Conservation (phyloP, 2,888 invertebrate genomes). For the Orchesellides sinensis region DNA sequence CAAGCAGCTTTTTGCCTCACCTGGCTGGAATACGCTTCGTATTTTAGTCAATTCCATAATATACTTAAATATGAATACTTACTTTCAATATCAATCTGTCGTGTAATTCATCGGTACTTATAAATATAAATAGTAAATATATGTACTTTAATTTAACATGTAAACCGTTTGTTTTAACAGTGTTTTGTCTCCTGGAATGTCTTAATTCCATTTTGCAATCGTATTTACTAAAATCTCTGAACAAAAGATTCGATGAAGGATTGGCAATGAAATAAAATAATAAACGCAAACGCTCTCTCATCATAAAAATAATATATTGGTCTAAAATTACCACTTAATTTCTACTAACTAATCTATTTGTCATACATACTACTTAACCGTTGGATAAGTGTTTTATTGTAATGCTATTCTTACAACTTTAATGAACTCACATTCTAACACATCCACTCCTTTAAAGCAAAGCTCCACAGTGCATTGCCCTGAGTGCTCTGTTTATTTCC, state of each 20-base stretch:
- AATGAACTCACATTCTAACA: neutral
- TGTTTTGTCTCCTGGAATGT: too few relatives aligned
- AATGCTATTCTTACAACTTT: neutral
- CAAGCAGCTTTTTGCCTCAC: too few relatives aligned
- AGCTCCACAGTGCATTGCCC: neutral
- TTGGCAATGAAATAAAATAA: neutral
- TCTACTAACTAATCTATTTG: neutral
- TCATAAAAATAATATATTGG: neutral
- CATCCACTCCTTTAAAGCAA: neutral
- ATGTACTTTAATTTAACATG: too few relatives aligned
- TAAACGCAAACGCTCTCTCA: too few relatives aligned
- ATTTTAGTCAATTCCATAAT: too few relatives aligned
- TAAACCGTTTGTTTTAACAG: too few relatives aligned
- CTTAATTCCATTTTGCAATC: too few relatives aligned
- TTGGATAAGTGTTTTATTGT: neutral
- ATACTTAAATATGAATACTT: too few relatives aligned
- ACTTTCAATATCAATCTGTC: too few relatives aligned
- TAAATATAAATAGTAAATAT: too few relatives aligned
- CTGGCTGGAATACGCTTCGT: too few relatives aligned
- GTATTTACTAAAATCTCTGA: conserved; percentile 1
- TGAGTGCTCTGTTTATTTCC: conserved; percentile 7
- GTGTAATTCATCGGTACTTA: too few relatives aligned
- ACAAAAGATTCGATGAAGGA: conserved; percentile 24
- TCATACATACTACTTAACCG: neutral
- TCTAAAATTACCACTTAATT: neutral